Evolutionary conservation across 1,140 invertebrate species (phyloP), one percentile per base, ranked within the genome.

Genomic region (Zelostemma sp.): DNA sequence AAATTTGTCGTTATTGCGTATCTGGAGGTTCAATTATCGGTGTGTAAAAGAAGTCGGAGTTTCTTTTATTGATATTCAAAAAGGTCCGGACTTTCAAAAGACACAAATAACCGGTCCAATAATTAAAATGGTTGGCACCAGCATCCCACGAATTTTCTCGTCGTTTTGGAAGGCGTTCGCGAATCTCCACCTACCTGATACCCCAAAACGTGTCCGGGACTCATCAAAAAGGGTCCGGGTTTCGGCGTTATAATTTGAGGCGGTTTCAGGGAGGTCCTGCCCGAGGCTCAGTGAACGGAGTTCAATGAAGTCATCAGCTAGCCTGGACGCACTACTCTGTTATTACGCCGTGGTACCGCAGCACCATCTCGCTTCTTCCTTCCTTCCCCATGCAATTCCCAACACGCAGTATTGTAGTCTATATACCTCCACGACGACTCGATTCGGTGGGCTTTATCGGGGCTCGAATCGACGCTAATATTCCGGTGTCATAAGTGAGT

Each of bases 241-340:
- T 70, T 63, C 76, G 76, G 80, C 77, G 82, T 84, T 82, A 83
- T 84, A 84, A 85, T 85, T 85, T 81, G 80, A 83, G 80, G 79
- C 77, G 79, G 80, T 85, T 85, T 85, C 84, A 85, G 80, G 84
- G 83, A 85, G 82, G 82, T 84, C 82, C 80, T 76, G 77, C 75
- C 71, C 56, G 65, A 46, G 61, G 69, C 72, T 59, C 63, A 72
- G 64, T 49, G 64, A 69, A 61, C 64, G 63, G 71, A 77, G 79
- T 84, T 85, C 81, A 85, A 85, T 85, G 83, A 85, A 85, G 83
- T 85, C 83, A 85, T 85, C 83, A 84, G 83, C 83, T 82, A 83
- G 81, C 74, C 70, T 64, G 72, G 70, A 72, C 63, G 67, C 77
- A 74, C 72, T 73, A 78, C 78, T 79, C 83, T 84, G 82, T 85